Percentiles rank a stretch among this genome's conserved stretches.
phyloP scores from a whole-genome alignment of 2,888 invertebrate genomes.

The Xylocampa areola region DNA sequence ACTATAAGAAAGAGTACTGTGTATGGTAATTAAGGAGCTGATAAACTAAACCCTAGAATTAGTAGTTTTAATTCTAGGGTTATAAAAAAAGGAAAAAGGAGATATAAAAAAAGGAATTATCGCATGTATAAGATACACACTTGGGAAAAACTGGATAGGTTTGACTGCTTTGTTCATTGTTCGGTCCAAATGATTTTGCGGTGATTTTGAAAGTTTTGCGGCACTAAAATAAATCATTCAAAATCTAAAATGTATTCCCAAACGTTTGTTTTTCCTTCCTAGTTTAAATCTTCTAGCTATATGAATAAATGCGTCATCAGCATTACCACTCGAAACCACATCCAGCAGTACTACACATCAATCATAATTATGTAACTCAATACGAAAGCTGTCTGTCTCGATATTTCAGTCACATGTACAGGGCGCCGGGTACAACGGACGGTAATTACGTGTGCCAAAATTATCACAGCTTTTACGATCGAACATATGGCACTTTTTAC shows the following conservation, averaged over 20 bases:
- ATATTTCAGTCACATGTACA: slow-evolving; percentile 38
- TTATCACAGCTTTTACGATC: slow-evolving; percentile 32
- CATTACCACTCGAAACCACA: slow-evolving; percentile 11
- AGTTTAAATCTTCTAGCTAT: no score
- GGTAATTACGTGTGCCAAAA: slow-evolving; percentile 43
- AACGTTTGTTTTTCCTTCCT: no score
- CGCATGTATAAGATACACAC: no score
- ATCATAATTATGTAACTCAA: slow-evolving; percentile 38
- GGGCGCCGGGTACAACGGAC: slow-evolving; percentile 22
- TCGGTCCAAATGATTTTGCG: no score
- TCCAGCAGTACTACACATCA: slow-evolving; percentile 1
- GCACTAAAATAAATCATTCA: no score
- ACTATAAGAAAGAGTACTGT: slow-evolving; percentile 1
- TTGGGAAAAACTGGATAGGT: no score
- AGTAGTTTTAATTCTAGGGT: no score
- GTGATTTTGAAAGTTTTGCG: no score
- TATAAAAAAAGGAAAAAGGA: no score
- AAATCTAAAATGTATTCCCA: no score
- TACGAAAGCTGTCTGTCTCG: slow-evolving; percentile 23
- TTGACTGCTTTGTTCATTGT: no score
- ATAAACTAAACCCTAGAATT: not conserved
- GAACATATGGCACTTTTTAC: slow-evolving; percentile 14
- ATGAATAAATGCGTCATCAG: slow-evolving; percentile 37
- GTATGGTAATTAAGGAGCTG: not conserved
- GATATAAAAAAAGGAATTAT: no score